Conservation (phyloP, 1,140 invertebrate species). For the Maniola jurtina region DNA sequence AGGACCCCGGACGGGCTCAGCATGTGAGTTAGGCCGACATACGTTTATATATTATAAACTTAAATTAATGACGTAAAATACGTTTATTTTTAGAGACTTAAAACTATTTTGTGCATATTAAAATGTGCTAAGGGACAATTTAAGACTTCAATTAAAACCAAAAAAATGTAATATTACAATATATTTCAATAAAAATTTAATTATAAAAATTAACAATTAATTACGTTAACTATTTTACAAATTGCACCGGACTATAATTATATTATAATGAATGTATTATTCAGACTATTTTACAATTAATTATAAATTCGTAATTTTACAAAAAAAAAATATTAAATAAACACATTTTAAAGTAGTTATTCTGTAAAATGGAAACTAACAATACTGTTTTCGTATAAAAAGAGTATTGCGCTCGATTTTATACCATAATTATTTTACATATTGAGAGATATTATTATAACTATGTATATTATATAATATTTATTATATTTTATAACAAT, state of each 20-base stretch:
- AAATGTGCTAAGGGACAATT: background rate
- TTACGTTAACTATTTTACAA: conserved; percentile 7
- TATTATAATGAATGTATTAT: conserved; percentile 3
- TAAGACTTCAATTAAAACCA: conserved; percentile 11
- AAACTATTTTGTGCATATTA: no score
- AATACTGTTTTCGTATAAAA: conserved; percentile 2
- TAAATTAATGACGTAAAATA: no score
- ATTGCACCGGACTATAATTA: conserved; percentile 5
- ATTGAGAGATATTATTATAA: background rate
- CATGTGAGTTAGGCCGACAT: no score
- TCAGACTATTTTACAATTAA: conserved; percentile 1
- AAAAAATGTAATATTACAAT: conserved; percentile 15
- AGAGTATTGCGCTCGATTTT: background rate
- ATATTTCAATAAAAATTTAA: conserved; percentile 21
- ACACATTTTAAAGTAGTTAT: background rate
- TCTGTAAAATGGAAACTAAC: background rate
- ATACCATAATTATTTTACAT: background rate
- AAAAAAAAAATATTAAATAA: background rate
- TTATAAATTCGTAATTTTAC: conserved; percentile 4
- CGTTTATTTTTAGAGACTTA: no score
- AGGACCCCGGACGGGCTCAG: no score
- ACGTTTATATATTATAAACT: no score
- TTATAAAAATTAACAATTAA: conserved; percentile 12
- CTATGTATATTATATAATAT: background rate
- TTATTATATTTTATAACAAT: conserved; percentile 9